These are phyloP conservation scores for Spisula solida DNA, from an alignment of 2,888 invertebrate species.

Conservation along the genomic window DNA sequence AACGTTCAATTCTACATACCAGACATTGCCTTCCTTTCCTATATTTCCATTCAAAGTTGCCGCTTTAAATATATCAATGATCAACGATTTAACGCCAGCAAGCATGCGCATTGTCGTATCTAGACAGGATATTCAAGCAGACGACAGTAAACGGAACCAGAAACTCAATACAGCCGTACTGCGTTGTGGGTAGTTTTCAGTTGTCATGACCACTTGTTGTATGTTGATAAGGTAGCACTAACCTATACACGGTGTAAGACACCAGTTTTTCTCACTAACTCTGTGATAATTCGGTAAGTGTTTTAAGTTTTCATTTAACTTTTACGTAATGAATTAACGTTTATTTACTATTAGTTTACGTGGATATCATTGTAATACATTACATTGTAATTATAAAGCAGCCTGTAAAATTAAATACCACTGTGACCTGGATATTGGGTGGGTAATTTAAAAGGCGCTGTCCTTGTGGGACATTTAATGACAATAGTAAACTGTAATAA, in stretches of 20 bases:
- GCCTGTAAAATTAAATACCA: slow-evolving; percentile 35
- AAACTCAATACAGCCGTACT: slow-evolving; percentile 41
- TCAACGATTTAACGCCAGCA: neutral
- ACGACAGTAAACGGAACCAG: slow-evolving; percentile 67
- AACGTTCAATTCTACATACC: no score
- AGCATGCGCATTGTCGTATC: slow-evolving; percentile 10
- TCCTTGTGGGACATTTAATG: neutral
- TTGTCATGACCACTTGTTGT: slow-evolving; percentile 80
- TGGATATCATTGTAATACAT: neutral
- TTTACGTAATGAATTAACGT: slow-evolving; percentile 32
- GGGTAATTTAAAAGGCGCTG: slow-evolving; percentile 9
- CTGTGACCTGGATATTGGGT: slow-evolving; percentile 5
- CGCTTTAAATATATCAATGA: neutral
- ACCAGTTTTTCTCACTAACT: slow-evolving; percentile 36
- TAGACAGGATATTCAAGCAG: slow-evolving; percentile 48
- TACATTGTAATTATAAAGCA: neutral
- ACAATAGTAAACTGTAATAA: neutral
- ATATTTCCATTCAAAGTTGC: neutral
- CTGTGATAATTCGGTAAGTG: slow-evolving; percentile 64
- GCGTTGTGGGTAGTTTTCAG: slow-evolving; percentile 76
- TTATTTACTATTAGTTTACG: neutral
- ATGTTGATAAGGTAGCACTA: slow-evolving; percentile 74
- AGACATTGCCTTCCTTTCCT: no score
- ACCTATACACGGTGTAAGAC: slow-evolving; percentile 56
- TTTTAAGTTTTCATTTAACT: slow-evolving; percentile 54